Conservation (phyloP, 2,888 invertebrate genomes). For the Drosophila austrosaltans region DNA sequence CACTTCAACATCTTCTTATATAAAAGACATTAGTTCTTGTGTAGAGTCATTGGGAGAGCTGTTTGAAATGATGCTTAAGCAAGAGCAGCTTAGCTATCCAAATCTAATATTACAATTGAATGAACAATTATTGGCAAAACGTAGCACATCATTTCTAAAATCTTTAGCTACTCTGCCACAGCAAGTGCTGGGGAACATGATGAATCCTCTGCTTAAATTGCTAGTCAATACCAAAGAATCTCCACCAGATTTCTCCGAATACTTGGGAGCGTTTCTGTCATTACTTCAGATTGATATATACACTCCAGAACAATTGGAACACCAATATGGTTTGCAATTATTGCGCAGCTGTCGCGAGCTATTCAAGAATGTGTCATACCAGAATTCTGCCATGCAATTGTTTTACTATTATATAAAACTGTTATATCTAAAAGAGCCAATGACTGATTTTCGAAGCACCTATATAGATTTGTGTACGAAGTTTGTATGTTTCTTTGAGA, state of each 20-base stretch:
- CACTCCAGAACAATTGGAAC: conserved; percentile 40
- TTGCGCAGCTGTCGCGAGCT: conserved; percentile 67
- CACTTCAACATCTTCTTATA: not conserved
- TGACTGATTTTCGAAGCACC: conserved; percentile 48
- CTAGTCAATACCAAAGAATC: conserved; percentile 20
- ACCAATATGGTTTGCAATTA: conserved; percentile 56
- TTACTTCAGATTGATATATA: conserved; percentile 62
- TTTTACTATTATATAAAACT: conserved; percentile 78
- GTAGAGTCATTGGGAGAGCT: conserved; percentile 48
- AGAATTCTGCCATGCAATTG: conserved; percentile 60
- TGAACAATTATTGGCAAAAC: conserved; percentile 54
- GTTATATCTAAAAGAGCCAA: conserved; percentile 45
- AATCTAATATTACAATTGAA: conserved; percentile 58
- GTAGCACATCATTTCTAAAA: conserved; percentile 41
- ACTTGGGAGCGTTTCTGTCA: conserved; percentile 53
- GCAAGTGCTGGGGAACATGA: conserved; percentile 27
- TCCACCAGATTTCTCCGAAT: conserved; percentile 47
- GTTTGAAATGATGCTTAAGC: conserved; percentile 56
- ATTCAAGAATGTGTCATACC: conserved; percentile 54
- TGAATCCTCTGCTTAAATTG: conserved; percentile 48
- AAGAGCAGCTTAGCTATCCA: conserved; percentile 38
- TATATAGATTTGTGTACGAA: conserved; percentile 67
- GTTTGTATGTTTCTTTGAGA: conserved; percentile 64
- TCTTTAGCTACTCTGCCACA: conserved; percentile 52
- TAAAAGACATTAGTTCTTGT: not conserved